Percentiles rank a stretch among this genome's conserved stretches.
These are phyloP conservation scores for Sinohyriopsis cumingii DNA, from an alignment of 2,888 invertebrate genomes.

Conservation along the genomic window DNA sequence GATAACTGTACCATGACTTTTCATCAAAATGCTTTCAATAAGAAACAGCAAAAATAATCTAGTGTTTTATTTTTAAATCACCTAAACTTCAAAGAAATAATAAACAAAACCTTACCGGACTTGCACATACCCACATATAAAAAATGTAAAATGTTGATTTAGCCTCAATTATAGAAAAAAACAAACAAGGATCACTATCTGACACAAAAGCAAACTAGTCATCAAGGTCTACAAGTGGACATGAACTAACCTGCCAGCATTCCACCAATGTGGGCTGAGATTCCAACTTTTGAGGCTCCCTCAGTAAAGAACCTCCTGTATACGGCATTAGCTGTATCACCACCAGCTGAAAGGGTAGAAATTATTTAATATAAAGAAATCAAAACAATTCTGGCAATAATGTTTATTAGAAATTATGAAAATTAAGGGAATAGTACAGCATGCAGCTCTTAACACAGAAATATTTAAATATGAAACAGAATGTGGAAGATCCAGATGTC, in stretches of 20 bases:
- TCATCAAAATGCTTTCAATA: too few relatives aligned
- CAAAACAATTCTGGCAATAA: conserved; percentile 5
- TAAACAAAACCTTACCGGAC: too few relatives aligned
- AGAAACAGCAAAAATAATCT: too few relatives aligned
- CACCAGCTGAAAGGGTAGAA: conserved; percentile 73
- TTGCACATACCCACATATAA: too few relatives aligned
- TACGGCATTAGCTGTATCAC: conserved; percentile 91
- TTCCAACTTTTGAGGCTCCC: conserved; percentile 85
- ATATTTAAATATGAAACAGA: neutral
- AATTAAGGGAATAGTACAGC: neutral
- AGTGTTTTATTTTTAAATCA: too few relatives aligned
- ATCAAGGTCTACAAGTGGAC: neutral
- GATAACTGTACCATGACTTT: too few relatives aligned
- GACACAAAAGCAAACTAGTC: too few relatives aligned
- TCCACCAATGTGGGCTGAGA: conserved; percentile 94
- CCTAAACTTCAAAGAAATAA: too few relatives aligned
- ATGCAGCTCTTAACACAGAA: neutral
- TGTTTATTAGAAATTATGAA: neutral
- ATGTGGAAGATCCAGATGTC: neutral
- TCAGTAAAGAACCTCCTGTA: conserved; percentile 86
- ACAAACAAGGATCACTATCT: too few relatives aligned
- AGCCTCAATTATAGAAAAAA: too few relatives aligned
- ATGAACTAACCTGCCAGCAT: conserved; percentile 82
- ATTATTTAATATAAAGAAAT: neutral
- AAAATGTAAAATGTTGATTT: too few relatives aligned